These are phyloP conservation scores for Tympanuchus pallidicinctus DNA, from an alignment of 2,113 vertebrate genomes.

Conservation along the genomic window DNA sequence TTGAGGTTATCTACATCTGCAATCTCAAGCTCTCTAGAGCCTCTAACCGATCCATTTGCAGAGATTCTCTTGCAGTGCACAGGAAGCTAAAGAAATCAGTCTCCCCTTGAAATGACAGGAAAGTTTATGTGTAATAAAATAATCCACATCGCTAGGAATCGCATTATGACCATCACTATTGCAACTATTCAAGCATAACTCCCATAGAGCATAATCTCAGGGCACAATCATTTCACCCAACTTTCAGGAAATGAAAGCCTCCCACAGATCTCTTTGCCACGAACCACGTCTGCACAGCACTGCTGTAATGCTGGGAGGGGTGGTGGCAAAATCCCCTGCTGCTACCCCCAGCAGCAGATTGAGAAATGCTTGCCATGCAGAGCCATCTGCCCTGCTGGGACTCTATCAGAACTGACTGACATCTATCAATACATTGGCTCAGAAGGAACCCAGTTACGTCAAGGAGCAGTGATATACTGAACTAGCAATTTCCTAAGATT, in stretches of 20 bases:
- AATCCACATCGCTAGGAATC: not conserved
- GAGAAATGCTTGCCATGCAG: slow-evolving; percentile 11
- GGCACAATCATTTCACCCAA: not conserved
- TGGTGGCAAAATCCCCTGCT: not conserved
- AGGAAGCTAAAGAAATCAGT: not conserved
- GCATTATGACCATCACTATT: not conserved
- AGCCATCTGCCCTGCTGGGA: slow-evolving; percentile 9
- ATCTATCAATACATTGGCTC: slow-evolving; percentile 29
- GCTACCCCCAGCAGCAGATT: not conserved
- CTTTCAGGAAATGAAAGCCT: slow-evolving; percentile 45
- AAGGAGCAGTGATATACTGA: not conserved
- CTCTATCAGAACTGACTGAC: not conserved
- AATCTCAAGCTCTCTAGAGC: not conserved
- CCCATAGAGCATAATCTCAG: not conserved
- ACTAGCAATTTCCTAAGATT: not conserved
- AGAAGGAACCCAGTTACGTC: not conserved
- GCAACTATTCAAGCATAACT: not conserved
- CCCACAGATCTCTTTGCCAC: not conserved
- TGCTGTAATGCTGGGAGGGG: not conserved
- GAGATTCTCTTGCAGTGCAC: not conserved
- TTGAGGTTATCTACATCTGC: not conserved
- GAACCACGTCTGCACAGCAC: slow-evolving; percentile 10
- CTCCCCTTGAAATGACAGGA: not conserved
- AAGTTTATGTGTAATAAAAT: not conserved
- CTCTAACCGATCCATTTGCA: not conserved